phyloP scores from a whole-genome alignment of 2,888 invertebrate genomes.

The Lissonota sp. region DNA sequence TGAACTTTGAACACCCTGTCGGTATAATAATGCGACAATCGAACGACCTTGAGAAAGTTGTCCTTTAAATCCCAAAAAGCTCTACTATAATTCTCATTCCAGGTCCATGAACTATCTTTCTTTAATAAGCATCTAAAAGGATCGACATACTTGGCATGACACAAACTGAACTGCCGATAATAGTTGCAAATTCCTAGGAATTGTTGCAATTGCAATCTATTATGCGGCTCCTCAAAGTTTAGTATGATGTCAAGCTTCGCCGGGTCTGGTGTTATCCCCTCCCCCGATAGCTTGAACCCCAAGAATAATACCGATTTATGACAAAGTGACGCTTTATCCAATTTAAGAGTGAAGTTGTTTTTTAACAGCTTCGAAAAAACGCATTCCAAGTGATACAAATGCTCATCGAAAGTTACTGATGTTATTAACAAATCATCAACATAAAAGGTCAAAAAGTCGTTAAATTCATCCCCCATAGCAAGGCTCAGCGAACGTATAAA shows the following conservation, averaged over 20 bases:
- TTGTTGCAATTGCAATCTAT: slow-evolving; percentile 68
- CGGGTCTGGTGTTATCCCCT: slow-evolving; percentile 49
- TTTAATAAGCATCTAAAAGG: slow-evolving; percentile 57
- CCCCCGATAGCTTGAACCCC: slow-evolving; percentile 50
- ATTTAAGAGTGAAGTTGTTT: slow-evolving; percentile 68
- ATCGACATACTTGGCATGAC: slow-evolving; percentile 48
- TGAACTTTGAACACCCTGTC: slow-evolving; percentile 55
- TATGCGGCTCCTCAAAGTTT: slow-evolving; percentile 67
- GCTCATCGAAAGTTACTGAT: slow-evolving; percentile 68
- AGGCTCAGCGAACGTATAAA: slow-evolving; percentile 64
- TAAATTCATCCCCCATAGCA: slow-evolving; percentile 70
- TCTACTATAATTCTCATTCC: slow-evolving; percentile 37
- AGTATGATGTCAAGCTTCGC: slow-evolving; percentile 63
- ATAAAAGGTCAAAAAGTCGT: slow-evolving; percentile 71
- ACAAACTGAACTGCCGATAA: slow-evolving; percentile 50
- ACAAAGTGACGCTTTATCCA: slow-evolving; percentile 68
- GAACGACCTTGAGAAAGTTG: slow-evolving; percentile 46
- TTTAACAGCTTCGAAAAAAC: slow-evolving; percentile 65
- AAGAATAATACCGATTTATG: slow-evolving; percentile 43
- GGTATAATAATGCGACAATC: slow-evolving; percentile 45
- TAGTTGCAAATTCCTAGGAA: slow-evolving; percentile 63
- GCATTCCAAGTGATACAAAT: slow-evolving; percentile 66
- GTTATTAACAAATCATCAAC: slow-evolving; percentile 76
- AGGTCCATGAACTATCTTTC: slow-evolving; percentile 46
- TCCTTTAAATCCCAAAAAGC: slow-evolving; percentile 58